Conservation (phyloP, 2,888 invertebrate species). For the Seira sanloemensis region DNA sequence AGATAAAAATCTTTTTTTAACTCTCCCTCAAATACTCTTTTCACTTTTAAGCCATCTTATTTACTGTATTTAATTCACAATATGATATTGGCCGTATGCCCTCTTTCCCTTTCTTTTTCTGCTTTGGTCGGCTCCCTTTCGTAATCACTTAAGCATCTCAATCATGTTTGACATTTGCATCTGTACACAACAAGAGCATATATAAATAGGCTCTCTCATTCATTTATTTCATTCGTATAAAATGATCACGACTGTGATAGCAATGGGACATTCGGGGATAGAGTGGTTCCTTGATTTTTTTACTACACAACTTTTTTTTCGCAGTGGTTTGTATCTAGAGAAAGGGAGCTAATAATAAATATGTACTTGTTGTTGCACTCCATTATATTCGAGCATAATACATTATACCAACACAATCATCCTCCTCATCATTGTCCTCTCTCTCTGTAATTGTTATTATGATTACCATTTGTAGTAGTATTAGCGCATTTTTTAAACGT, state of each 20-base stretch:
- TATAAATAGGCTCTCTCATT: slow-evolving; percentile 61
- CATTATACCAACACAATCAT: slow-evolving; percentile 28
- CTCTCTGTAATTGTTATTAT: slow-evolving; percentile 12
- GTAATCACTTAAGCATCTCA: slow-evolving; percentile 69
- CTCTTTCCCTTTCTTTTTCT: slow-evolving; percentile 18
- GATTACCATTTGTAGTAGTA: not conserved
- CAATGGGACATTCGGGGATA: slow-evolving; percentile 41
- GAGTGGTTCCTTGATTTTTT: slow-evolving; percentile 24
- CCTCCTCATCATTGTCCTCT: slow-evolving; percentile 30
- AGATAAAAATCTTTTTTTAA: slow-evolving; percentile 68
- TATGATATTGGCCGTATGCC: slow-evolving; percentile 34
- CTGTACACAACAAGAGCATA: slow-evolving; percentile 64
- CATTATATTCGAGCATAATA: slow-evolving; percentile 11
- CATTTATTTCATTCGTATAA: slow-evolving; percentile 54
- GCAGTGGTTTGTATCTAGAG: slow-evolving; percentile 35
- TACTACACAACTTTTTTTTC: not conserved
- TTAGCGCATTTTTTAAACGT: slow-evolving; percentile 1
- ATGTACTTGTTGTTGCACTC: slow-evolving; percentile 13
- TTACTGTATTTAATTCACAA: slow-evolving; percentile 28
- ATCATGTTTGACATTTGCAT: slow-evolving; percentile 73
- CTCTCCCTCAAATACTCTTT: slow-evolving; percentile 18
- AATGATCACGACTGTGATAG: slow-evolving; percentile 39
- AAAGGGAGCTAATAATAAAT: slow-evolving; percentile 55
- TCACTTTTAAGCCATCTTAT: slow-evolving; percentile 52
- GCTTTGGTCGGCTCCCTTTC: slow-evolving; percentile 68